phyloP scores from a whole-genome alignment of 2,113 vertebrate genomes.

The Solenodon paradoxus region DNA sequence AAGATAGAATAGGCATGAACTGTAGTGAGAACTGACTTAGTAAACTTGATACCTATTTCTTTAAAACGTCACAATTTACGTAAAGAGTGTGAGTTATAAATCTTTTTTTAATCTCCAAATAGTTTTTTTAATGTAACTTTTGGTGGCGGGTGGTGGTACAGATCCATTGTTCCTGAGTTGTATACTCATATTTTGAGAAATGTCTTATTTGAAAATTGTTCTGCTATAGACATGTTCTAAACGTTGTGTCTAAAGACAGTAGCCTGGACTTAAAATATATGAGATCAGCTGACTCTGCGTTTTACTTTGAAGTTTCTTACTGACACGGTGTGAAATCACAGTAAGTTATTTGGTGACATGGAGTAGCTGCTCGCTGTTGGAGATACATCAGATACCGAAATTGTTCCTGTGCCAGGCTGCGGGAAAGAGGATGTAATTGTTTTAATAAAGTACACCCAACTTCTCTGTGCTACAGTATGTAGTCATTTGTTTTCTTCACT shows the following conservation, averaged over 20 bases:
- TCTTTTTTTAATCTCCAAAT: not conserved
- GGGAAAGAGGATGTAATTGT: slow-evolving; percentile 41
- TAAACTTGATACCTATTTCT: slow-evolving; percentile 7
- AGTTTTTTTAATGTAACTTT: slow-evolving; percentile 28
- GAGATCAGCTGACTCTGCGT: slow-evolving; percentile 49
- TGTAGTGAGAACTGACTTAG: slow-evolving; percentile 39
- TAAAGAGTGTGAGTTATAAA: not conserved
- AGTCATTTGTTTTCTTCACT: slow-evolving; percentile 44
- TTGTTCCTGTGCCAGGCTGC: slow-evolving; percentile 32
- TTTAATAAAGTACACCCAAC: not conserved
- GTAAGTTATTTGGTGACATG: slow-evolving; percentile 25
- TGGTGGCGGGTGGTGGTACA: no score
- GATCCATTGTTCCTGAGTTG: slow-evolving; percentile 55
- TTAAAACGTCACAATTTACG: not conserved
- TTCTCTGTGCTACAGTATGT: slow-evolving; percentile 49
- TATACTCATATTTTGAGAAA: slow-evolving; percentile 49
- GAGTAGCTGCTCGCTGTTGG: slow-evolving; percentile 11
- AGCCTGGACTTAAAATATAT: slow-evolving; percentile 28
- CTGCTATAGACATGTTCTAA: slow-evolving; percentile 47
- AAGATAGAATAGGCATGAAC: slow-evolving; percentile 64
- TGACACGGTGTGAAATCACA: slow-evolving; percentile 45
- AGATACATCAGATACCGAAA: not conserved
- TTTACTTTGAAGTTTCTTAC: slow-evolving; percentile 39
- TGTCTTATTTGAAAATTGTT: slow-evolving; percentile 57
- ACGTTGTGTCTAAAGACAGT: slow-evolving; percentile 59